Evolutionary conservation across 2,888 invertebrate genomes (phyloP).

Genomic region (Monochamus alternatus): DNA sequence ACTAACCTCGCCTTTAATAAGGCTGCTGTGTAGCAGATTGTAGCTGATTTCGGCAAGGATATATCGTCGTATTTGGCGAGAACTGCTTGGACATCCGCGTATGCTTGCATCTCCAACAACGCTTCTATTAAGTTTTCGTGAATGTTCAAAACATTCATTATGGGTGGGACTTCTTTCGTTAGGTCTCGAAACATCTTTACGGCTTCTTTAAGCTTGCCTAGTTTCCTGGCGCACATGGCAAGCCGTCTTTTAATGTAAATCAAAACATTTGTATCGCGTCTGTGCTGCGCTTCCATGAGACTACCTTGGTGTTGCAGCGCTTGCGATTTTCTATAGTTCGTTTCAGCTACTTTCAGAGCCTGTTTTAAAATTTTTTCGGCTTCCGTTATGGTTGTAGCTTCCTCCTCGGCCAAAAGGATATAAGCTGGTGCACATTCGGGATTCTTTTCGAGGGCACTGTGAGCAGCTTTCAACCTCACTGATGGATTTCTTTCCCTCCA

Average conservation of each 20-base stretch:
- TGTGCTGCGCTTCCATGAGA: slow-evolving; percentile 83
- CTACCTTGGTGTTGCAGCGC: slow-evolving; percentile 83
- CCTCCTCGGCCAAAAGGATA: slow-evolving; percentile 96
- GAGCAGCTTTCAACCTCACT: slow-evolving; percentile 92
- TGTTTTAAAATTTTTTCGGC: slow-evolving; percentile 88
- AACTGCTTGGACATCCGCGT: slow-evolving; percentile 96
- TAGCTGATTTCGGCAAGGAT: slow-evolving; percentile 93
- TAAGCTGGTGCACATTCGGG: slow-evolving; percentile 96
- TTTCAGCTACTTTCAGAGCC: slow-evolving; percentile 88
- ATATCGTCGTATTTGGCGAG: slow-evolving; percentile 95
- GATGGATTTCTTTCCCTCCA: slow-evolving; percentile 96
- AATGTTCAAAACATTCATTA: slow-evolving; percentile 93
- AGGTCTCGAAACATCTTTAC: slow-evolving; percentile 97
- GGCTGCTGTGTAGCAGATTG: slow-evolving; percentile 96
- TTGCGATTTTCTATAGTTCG: slow-evolving; percentile 83
- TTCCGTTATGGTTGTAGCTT: slow-evolving; percentile 93
- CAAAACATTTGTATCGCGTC: slow-evolving; percentile 93
- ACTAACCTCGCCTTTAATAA: slow-evolving; percentile 92
- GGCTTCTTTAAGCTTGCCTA: slow-evolving; percentile 95
- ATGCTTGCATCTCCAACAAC: slow-evolving; percentile 95
- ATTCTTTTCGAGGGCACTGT: slow-evolving; percentile 88
- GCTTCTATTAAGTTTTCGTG: slow-evolving; percentile 98
- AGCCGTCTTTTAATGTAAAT: slow-evolving; percentile 94
- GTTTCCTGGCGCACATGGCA: slow-evolving; percentile 97
- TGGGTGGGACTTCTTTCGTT: slow-evolving; percentile 96